Percentiles rank a stretch among this genome's conserved stretches.
Conservation (phyloP, 2,888 invertebrate genomes). For the Drosophila neonasuta region DNA sequence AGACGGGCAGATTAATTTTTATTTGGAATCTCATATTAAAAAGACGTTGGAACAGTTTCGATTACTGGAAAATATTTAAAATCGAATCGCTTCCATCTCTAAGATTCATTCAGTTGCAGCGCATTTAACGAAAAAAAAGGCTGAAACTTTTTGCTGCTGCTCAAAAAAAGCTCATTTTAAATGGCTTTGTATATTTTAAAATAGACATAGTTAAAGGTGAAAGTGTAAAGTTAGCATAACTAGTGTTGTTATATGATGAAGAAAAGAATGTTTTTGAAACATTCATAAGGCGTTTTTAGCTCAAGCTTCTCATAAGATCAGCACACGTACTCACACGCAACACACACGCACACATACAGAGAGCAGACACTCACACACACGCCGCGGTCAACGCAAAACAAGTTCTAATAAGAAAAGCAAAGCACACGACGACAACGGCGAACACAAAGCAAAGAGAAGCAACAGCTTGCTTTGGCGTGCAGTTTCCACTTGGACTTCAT, state of each 20-base stretch:
- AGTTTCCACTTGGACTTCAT: slow-evolving; percentile 47
- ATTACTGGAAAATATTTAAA: too few relatives aligned
- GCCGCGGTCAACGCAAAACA: slow-evolving; percentile 52
- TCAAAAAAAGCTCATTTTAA: slow-evolving; percentile 43
- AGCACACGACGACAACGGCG: slow-evolving; percentile 8
- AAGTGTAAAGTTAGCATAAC: slow-evolving; percentile 24
- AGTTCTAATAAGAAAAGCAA: slow-evolving; percentile 66
- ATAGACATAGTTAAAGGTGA: slow-evolving; percentile 18
- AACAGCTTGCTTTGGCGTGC: slow-evolving; percentile 50
- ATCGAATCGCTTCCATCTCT: too few relatives aligned
- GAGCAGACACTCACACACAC: slow-evolving; percentile 28
- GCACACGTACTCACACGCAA: slow-evolving; percentile 44
- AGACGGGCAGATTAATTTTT: too few relatives aligned
- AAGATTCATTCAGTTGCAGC: neutral
- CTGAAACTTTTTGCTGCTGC: slow-evolving; percentile 36
- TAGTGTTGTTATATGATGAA: neutral
- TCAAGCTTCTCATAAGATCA: slow-evolving; percentile 32
- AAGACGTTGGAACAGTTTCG: too few relatives aligned
- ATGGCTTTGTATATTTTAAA: slow-evolving; percentile 31
- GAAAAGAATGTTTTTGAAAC: slow-evolving; percentile 36
- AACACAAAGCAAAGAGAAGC: slow-evolving; percentile 51
- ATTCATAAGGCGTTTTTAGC: slow-evolving; percentile 10
- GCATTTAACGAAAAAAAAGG: slow-evolving; percentile 21
- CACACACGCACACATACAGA: slow-evolving; percentile 29
- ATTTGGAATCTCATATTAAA: too few relatives aligned